Base-by-base conservation (phyloP, 2,113 vertebrate genomes). In the Solenodon paradoxus region DNA sequence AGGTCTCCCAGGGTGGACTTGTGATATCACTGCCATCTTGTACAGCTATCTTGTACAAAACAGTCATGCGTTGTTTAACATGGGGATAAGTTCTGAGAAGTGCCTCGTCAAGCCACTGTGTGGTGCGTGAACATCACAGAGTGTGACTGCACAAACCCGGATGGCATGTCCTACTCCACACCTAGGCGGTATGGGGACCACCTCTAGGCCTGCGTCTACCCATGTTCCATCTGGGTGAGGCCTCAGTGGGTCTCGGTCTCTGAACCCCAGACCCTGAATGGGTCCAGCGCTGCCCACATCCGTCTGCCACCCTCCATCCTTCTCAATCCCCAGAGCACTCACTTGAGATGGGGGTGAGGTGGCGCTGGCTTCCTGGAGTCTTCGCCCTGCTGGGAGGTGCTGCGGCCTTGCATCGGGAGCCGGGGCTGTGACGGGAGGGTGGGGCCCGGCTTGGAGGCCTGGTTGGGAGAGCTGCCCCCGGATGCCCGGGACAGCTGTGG, bases 401-500 rank as follows among this genome's bases (percentile, higher is more conserved):
- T 98, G n/a, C 98, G 98, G n/a, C 98, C 98, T 81, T 99, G 98
- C 40, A 97, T 97, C 0, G 98, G 97, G 10, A 98, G 98, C 94
- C 98, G 91, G 1, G 98, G 90, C 93, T 98, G 98, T 45, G 98
- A 98, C 5, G 99, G 95, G 1, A 99, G 98, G 91, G 99, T 98
- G 9, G 97, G 12, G 0, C 98, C 99, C 0, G 99, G 98, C 98
- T 99, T 99, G 98, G 99, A 98, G 85, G 99, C 98, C 97, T 99
- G 99, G 75, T 99, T 99, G 59, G 99, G 99, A 2, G 99, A 99
- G 59, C 98, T 99, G 78, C 98, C 98, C 0, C 97, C 47, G 5
- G 99, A 99, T 0, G 99, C 99, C 35, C 99, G 98, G n/a, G 99
- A 97, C 47, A 99, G 98, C 98, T 99, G 99, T 1, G 99, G 99